These are phyloP conservation scores for Grammomys surdaster DNA, from an alignment of 2,113 vertebrate species.

Conservation along the genomic window DNA sequence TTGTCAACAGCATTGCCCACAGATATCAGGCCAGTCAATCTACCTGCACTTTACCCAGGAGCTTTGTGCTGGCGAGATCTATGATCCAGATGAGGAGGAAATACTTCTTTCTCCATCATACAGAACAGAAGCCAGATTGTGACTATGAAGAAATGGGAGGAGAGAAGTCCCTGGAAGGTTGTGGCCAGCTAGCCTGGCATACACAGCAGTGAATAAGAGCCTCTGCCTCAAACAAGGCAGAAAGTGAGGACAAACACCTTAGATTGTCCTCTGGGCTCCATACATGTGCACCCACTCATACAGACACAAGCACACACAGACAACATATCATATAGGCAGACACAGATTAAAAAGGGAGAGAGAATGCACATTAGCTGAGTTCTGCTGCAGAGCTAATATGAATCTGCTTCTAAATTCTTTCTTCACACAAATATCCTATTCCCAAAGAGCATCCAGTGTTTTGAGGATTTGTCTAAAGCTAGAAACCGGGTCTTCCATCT, in stretches of 20 bases:
- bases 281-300: no score
- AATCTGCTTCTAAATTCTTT: background rate
- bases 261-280: background rate
- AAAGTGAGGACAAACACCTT: background rate
- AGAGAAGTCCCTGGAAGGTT: background rate
- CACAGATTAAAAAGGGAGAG: background rate
- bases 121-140: background rate
- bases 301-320: no score
- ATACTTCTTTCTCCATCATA: background rate
- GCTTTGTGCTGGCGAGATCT: background rate
- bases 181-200: background rate
- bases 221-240: background rate
- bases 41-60: background rate
- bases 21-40: background rate
- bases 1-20: background rate
- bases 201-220: background rate
- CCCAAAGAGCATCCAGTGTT: slow-evolving; percentile 49
- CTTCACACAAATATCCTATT: slow-evolving; percentile 8
- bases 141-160: background rate
- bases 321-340: background rate
- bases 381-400: slow-evolving; percentile 25
- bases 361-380: background rate
- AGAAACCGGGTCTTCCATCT: slow-evolving; percentile 63
- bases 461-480: slow-evolving; percentile 46
- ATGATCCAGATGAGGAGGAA: background rate